These are phyloP conservation scores for Noctua janthina DNA, from an alignment of 2,888 invertebrate species.

Conservation along the genomic window DNA sequence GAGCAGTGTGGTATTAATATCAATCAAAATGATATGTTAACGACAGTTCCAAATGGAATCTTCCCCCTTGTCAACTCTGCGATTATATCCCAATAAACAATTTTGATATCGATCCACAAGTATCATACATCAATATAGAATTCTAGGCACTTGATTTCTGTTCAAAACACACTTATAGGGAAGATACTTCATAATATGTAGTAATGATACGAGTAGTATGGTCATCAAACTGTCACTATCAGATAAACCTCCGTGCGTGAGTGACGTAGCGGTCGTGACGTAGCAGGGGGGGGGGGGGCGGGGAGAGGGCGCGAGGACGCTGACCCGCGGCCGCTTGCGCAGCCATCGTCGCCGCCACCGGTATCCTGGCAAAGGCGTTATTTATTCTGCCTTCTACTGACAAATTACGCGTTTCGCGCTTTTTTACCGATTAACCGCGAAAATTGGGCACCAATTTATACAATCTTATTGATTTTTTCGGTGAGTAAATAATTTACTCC, in stretches of 20 bases:
- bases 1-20: constrained; percentile 35
- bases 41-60: constrained; percentile 61
- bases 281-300: constrained; percentile 67
- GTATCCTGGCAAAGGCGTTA: constrained; percentile 73
- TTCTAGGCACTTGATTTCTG: constrained; percentile 19
- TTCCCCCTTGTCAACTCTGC: constrained; percentile 53
- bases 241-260: constrained; percentile 57
- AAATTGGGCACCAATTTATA: neutral
- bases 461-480: neutral
- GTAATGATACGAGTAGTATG: constrained; percentile 56
- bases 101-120: constrained; percentile 31
- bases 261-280: constrained; percentile 84
- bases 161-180: neutral
- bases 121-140: constrained; percentile 6
- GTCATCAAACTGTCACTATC: constrained; percentile 60
- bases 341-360: constrained; percentile 65
- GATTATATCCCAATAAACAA: constrained; percentile 45
- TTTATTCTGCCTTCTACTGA: constrained; percentile 75
- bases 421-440: constrained; percentile 47
- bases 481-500: neutral
- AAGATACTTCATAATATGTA: constrained; percentile 45
- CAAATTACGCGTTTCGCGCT: constrained; percentile 65
- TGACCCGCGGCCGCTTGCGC: constrained; percentile 77
- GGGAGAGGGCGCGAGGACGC: constrained; percentile 73
- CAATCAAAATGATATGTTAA: constrained; percentile 41